Percentiles rank a stretch among this genome's conserved stretches.
phyloP scores from a whole-genome alignment of 2,797 vertebrate species.

The Bradypodion ventrale region DNA sequence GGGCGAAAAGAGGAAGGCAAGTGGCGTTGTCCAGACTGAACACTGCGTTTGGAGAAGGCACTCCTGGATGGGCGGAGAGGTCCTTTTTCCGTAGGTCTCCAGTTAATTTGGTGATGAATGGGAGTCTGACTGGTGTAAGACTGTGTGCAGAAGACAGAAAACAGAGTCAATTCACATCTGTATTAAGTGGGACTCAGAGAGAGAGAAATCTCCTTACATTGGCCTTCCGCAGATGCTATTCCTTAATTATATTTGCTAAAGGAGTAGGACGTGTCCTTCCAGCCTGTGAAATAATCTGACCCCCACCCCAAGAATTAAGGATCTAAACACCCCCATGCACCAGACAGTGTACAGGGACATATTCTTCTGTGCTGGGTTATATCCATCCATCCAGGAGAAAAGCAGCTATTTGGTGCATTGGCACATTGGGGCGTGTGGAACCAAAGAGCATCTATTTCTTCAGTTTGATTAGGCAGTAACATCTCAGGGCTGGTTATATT shows the following conservation, averaged over 20 bases:
- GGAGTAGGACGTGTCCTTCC: slow-evolving; percentile 51
- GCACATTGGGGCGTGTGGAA: too few species aligned
- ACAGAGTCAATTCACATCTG: slow-evolving; percentile 86
- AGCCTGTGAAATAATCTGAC: slow-evolving; percentile 8
- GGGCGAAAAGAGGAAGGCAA: slow-evolving; percentile 61
- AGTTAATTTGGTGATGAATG: slow-evolving; percentile 81
- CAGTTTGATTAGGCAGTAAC: background rate
- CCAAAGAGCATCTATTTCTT: too few species aligned
- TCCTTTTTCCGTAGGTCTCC: slow-evolving; percentile 76
- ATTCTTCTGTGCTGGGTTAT: background rate
- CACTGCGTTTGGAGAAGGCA: slow-evolving; percentile 72
- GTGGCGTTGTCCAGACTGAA: slow-evolving; percentile 78
- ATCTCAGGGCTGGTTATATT: too few species aligned
- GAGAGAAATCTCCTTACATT: slow-evolving; percentile 80
- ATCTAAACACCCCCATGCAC: background rate
- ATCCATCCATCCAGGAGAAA: background rate
- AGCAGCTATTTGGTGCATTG: too few species aligned
- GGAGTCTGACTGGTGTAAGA: slow-evolving; percentile 74
- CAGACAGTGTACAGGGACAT: background rate
- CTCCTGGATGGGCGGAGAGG: slow-evolving; percentile 75
- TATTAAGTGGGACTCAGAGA: slow-evolving; percentile 78
- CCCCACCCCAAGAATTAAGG: background rate
- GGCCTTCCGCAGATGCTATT: slow-evolving; percentile 67
- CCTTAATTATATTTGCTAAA: slow-evolving; percentile 70
- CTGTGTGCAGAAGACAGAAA: slow-evolving; percentile 82